phyloP scores from a whole-genome alignment of 2,113 vertebrate species.

The Epinephelus moara region DNA sequence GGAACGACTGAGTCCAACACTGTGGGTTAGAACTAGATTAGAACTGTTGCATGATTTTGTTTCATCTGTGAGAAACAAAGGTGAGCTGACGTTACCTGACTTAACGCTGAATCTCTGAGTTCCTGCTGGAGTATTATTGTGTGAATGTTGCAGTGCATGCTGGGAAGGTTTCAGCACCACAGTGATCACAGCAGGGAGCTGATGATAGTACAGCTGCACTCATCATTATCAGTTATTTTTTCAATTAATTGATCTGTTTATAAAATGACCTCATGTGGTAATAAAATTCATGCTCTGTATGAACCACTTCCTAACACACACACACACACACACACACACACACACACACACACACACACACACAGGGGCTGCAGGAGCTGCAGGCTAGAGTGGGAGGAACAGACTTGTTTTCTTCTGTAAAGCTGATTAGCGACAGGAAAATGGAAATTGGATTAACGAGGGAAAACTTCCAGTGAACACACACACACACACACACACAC shows the following conservation, averaged over 20 bases:
- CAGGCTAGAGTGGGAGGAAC: conserved; percentile 47
- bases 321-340: conserved; percentile 1
- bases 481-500: neutral
- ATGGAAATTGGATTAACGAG: conserved; percentile 61
- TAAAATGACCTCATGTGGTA: conserved; percentile 41
- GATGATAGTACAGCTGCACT: neutral
- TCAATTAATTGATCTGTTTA: conserved; percentile 41
- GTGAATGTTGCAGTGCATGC: too few species aligned
- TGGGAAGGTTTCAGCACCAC: neutral
- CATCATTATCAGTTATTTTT: conserved; percentile 13
- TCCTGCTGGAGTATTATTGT: too few species aligned
- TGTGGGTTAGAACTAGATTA: too few species aligned
- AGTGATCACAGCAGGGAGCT: neutral
- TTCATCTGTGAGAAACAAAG: too few species aligned
- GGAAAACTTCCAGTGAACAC: conserved; percentile 12
- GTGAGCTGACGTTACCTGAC: too few species aligned
- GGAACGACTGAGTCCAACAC: too few species aligned
- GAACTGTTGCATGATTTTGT: too few species aligned
- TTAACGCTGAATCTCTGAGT: too few species aligned
- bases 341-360: conserved; percentile 22
- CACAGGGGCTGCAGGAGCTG: conserved; percentile 7
- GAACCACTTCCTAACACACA: neutral
- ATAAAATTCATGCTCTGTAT: neutral
- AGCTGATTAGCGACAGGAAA: conserved; percentile 60
- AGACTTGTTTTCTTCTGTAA: conserved; percentile 52